Percentiles rank a stretch among this genome's conserved stretches.
Evolutionary conservation across 2,888 invertebrate genomes (phyloP).

Genomic region (Himalopsyche japonica): DNA sequence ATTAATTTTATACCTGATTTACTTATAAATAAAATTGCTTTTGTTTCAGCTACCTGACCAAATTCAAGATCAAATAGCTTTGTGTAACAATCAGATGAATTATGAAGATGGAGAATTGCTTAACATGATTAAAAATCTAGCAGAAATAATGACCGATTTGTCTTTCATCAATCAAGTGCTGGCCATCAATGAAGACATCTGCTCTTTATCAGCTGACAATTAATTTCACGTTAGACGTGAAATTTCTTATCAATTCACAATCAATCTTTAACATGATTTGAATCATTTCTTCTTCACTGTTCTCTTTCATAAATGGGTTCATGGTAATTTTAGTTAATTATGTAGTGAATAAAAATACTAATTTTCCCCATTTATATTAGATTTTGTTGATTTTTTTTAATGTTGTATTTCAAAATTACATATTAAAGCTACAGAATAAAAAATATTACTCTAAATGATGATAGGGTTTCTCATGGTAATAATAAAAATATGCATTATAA

Average conservation of each 20-base stretch:
- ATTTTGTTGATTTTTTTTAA: not conserved
- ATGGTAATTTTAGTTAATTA: not conserved
- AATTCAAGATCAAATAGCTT: slow-evolving; percentile 63
- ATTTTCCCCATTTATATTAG: not conserved
- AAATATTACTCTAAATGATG: not conserved
- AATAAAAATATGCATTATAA: not conserved
- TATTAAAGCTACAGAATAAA: not conserved
- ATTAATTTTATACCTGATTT: not conserved
- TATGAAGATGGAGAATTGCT: slow-evolving; percentile 67
- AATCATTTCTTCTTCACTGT: not conserved
- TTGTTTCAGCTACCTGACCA: slow-evolving; percentile 63
- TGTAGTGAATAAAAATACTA: no score
- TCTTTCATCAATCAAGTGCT: slow-evolving; percentile 76
- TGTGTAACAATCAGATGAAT: slow-evolving; percentile 75
- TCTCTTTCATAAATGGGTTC: not conserved
- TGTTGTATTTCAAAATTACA: not conserved
- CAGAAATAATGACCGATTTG: slow-evolving; percentile 70
- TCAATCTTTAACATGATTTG: not conserved
- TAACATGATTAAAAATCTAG: slow-evolving; percentile 66
- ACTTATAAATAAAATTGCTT: not conserved
- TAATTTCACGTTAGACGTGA: not conserved
- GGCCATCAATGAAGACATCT: slow-evolving; percentile 80
- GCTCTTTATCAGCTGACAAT: slow-evolving; percentile 68
- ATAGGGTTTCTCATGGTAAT: not conserved
- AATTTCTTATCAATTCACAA: not conserved